These are phyloP conservation scores for Notiomystis cincta DNA, from an alignment of 2,113 vertebrate genomes.

Conservation along the genomic window DNA sequence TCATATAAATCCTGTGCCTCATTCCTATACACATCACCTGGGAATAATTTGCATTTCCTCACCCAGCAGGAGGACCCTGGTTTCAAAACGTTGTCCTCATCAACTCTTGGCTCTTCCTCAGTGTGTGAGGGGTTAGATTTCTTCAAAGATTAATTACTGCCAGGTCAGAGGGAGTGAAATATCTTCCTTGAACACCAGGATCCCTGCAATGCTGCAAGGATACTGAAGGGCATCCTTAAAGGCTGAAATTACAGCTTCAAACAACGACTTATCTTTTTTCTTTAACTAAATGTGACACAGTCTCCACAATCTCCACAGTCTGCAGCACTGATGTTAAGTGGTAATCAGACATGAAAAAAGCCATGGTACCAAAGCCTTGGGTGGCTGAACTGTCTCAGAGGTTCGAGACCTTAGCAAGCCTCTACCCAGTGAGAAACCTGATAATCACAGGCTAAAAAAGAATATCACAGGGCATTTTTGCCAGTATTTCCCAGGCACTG, in stretches of 20 bases:
- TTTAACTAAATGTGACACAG: not conserved
- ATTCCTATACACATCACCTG: not conserved
- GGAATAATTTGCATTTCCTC: not conserved
- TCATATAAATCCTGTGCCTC: not conserved
- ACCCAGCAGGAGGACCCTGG: not conserved
- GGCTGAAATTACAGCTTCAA: not conserved
- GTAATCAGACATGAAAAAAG: not conserved
- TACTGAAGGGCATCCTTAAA: not conserved
- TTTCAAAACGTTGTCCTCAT: not conserved
- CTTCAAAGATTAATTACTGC: constrained; percentile 10
- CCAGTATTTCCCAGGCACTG: not conserved
- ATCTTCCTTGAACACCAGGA: not conserved
- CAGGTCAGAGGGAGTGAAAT: not conserved
- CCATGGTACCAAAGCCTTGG: not conserved
- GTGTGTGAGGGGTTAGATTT: not conserved
- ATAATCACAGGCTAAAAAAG: not conserved
- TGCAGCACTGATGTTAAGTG: not conserved
- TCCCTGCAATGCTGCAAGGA: not conserved
- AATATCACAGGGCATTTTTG: not conserved
- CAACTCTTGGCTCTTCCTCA: not conserved
- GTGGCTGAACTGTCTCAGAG: not conserved
- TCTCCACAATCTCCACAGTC: not conserved
- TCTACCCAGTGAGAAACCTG: not conserved
- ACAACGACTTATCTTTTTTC: not conserved
- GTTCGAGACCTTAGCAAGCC: not conserved